phyloP scores from a whole-genome alignment of 2,113 vertebrate genomes.

The Hippocampus mohnikei region DNA sequence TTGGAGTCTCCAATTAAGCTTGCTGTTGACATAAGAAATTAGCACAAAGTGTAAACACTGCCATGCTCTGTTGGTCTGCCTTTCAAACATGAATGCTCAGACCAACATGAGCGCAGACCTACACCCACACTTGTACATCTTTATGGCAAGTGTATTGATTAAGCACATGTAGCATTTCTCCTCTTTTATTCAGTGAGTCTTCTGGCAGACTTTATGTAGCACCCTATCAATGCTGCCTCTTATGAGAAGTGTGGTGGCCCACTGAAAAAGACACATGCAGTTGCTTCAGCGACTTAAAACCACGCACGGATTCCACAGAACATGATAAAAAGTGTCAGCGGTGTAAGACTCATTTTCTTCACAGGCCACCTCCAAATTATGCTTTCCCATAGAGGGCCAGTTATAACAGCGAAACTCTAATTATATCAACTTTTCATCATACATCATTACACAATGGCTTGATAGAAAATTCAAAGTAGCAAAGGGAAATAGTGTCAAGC shows the following conservation, averaged over 20 bases:
- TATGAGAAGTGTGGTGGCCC: conserved; percentile 45
- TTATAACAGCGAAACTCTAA: background rate
- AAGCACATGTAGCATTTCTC: conserved; percentile 58
- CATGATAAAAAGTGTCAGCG: conserved; percentile 17
- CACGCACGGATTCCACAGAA: conserved; percentile 13
- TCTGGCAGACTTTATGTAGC: conserved; percentile 51
- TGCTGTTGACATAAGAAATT: conserved; percentile 51
- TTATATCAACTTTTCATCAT: conserved; percentile 12
- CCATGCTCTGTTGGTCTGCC: conserved; percentile 38
- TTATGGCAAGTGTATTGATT: conserved; percentile 63
- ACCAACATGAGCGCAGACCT: conserved; percentile 8
- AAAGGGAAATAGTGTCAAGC: no score
- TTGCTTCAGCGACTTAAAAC: conserved; percentile 29
- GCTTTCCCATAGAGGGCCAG: no score
- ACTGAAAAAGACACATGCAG: conserved; percentile 48
- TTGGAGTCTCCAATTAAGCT: conserved; percentile 50
- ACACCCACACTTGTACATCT: conserved; percentile 39
- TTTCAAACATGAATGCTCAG: conserved; percentile 15
- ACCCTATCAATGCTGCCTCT: conserved; percentile 49
- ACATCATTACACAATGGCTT: no score
- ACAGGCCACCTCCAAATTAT: no score
- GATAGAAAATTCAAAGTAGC: no score
- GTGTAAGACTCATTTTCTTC: no score
- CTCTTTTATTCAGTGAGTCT: conserved; percentile 51
- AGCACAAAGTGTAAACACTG: conserved; percentile 50